Evolutionary conservation across 2,113 vertebrate species (phyloP).

Genomic region (Microcebus lehilahytsara): DNA sequence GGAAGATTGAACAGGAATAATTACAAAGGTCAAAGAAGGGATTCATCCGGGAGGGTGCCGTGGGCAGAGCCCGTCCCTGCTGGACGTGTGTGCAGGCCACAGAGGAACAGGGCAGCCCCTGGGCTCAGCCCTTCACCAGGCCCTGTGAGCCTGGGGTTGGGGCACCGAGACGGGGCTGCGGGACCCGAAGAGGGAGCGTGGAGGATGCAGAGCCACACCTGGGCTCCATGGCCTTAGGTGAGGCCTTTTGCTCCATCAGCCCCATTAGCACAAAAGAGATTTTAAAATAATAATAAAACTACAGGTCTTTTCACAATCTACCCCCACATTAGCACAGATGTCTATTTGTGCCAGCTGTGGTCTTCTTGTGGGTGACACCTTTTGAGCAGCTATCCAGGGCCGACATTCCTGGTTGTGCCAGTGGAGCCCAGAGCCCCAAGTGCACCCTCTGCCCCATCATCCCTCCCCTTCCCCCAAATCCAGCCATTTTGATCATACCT

Average conservation of each 20-base stretch:
- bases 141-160: neutral
- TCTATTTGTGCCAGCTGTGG: neutral
- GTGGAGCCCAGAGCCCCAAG: neutral
- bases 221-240: neutral
- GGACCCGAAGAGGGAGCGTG: neutral
- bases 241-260: neutral
- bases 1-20: slow-evolving; percentile 83
- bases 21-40: slow-evolving; percentile 84
- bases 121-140: neutral
- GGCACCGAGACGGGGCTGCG: neutral
- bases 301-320: neutral
- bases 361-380: neutral
- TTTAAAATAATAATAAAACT: neutral
- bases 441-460: neutral
- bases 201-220: too few relatives aligned
- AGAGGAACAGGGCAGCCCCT: neutral
- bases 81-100: neutral
- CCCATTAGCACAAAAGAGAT: neutral
- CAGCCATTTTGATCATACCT: neutral
- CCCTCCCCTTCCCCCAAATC: neutral
- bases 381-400: neutral
- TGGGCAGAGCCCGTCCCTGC: neutral
- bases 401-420: neutral
- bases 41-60: slow-evolving; percentile 58
- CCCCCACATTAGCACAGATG: neutral